Percentiles rank a stretch among this genome's conserved stretches.
Conservation (phyloP, 1,140 invertebrate species). For the Tetramorium parvispinum region DNA sequence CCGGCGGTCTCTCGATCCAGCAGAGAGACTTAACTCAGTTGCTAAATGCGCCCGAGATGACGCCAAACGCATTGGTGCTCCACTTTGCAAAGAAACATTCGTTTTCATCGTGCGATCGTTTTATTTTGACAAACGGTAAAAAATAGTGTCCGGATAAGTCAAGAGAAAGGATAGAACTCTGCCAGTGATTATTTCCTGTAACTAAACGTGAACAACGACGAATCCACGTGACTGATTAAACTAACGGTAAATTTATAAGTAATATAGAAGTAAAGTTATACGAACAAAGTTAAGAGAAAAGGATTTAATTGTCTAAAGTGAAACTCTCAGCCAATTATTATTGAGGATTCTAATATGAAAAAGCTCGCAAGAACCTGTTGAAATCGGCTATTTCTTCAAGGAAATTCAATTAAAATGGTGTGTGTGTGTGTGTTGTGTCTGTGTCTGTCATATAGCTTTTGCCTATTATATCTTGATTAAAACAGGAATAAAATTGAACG, state of each 20-base stretch:
- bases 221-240: not conserved
- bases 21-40: conserved; percentile 48
- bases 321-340: not conserved
- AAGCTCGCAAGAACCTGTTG: not conserved
- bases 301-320: conserved; percentile 4
- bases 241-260: conserved; percentile 1
- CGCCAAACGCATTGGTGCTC: conserved; percentile 24
- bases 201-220: not conserved
- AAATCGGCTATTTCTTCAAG: not conserved
- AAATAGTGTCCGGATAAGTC: conserved; percentile 12
- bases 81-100: conserved; percentile 5
- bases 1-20: conserved; percentile 49
- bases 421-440: not conserved
- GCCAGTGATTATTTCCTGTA: not conserved
- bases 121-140: not conserved
- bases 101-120: not conserved
- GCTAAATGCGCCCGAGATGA: conserved; percentile 56
- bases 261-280: not conserved
- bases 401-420: conserved; percentile 22
- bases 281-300: not conserved
- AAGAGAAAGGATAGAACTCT: not conserved
- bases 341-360: not conserved
- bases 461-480: not conserved
- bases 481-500: not conserved
- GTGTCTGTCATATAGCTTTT: not conserved